phyloP scores from a whole-genome alignment of 2,113 vertebrate species.

The Chunga burmeisteri region DNA sequence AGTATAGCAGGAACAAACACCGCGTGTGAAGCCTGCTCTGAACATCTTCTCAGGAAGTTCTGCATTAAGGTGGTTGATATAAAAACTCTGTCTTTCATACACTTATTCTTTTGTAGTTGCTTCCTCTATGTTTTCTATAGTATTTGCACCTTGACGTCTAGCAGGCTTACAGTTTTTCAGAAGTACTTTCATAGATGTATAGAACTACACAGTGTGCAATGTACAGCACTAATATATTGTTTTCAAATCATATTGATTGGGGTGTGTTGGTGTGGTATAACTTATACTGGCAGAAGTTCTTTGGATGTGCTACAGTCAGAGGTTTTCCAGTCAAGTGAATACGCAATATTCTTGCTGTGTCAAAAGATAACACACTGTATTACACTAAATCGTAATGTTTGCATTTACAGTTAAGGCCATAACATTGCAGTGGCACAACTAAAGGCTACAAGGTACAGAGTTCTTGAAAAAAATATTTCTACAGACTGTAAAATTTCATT shows the following conservation, averaged over 20 bases:
- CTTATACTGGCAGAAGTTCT: not conserved
- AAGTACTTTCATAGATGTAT: not conserved
- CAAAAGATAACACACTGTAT: not conserved
- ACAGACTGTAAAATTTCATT: not conserved
- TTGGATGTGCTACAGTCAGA: not conserved
- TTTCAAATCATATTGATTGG: not conserved
- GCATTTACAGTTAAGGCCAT: not conserved
- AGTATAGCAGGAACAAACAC: not conserved
- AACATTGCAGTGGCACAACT: not conserved
- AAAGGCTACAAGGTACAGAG: not conserved
- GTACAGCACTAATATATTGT: not conserved
- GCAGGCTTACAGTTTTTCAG: not conserved
- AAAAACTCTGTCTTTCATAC: not conserved
- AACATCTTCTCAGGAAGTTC: not conserved
- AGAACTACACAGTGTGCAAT: not conserved
- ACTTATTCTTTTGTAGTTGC: not conserved
- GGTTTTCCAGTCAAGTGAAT: not conserved
- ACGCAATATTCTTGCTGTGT: not conserved
- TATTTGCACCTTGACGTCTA: not conserved
- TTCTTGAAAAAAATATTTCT: not conserved
- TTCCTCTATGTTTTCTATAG: not conserved
- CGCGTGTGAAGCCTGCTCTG: not conserved
- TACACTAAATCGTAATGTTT: not conserved
- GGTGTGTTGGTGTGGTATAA: not conserved
- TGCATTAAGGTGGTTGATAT: not conserved